Evolutionary conservation across 2,888 invertebrate species (phyloP).

Genomic region (Neoitamus cyanurus): DNA sequence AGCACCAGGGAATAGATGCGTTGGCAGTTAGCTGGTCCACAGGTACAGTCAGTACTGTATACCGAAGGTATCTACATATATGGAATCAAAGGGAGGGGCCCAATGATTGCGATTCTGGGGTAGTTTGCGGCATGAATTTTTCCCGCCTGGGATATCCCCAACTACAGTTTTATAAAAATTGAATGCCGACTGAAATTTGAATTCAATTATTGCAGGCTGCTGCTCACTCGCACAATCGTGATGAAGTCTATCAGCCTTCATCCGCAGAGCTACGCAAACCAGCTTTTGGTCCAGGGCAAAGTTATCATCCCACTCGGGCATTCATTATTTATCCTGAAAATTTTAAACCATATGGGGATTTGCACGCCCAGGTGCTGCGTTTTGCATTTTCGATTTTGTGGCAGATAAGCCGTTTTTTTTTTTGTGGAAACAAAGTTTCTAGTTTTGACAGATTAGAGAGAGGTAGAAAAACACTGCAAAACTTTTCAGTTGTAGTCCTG

Average conservation of each 20-base stretch:
- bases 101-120: not conserved
- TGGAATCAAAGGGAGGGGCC: not conserved
- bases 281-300: not conserved
- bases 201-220: constrained; percentile 9
- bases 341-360: not conserved
- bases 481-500: not conserved
- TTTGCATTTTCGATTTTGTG: not conserved
- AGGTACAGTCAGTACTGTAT: not conserved
- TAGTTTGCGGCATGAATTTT: not conserved
- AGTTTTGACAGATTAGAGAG: not conserved
- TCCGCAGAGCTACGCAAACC: not conserved
- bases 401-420: not conserved
- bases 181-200: constrained; percentile 5
- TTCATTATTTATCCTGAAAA: not conserved
- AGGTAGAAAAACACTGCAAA: not conserved
- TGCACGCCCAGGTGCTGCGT: not conserved
- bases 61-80: not conserved
- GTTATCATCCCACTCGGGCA: not conserved
- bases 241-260: not conserved
- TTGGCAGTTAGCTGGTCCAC: not conserved
- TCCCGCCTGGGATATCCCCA: not conserved
- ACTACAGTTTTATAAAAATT: not conserved
- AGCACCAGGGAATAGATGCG: not conserved
- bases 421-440: not conserved
- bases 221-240: not conserved